Conservation (phyloP, 1,140 invertebrate species). For the Himalopsyche phryganea region DNA sequence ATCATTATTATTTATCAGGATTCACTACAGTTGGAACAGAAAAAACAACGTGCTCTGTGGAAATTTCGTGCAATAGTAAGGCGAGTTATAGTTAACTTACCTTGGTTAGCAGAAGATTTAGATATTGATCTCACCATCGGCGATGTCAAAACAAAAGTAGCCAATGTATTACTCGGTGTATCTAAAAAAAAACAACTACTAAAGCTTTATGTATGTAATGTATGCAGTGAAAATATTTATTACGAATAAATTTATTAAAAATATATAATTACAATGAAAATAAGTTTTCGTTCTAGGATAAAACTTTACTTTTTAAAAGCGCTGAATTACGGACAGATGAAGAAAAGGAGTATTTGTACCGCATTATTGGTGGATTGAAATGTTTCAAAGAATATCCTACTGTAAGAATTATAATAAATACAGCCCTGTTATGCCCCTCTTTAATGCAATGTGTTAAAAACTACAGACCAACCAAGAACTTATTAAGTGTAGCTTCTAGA, state of each 20-base stretch:
- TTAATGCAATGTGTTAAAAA: no score
- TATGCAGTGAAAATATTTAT: not conserved
- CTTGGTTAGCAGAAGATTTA: conserved; percentile 55
- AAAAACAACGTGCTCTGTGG: conserved; percentile 49
- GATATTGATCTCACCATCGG: conserved; percentile 44
- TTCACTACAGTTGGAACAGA: conserved; percentile 41
- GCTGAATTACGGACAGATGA: conserved; percentile 49
- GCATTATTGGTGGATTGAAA: conserved; percentile 54
- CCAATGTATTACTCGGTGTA: conserved; percentile 48
- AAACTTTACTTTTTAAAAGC: conserved; percentile 49
- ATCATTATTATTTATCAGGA: conserved; percentile 38
- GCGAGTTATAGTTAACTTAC: conserved; percentile 52
- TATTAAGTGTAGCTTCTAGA: no score
- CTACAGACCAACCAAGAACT: no score
- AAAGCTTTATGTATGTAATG: conserved; percentile 43
- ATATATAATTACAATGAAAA: not conserved
- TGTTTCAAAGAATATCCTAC: conserved; percentile 56
- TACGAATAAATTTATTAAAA: not conserved
- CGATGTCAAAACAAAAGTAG: conserved; percentile 52
- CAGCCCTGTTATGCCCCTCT: no score
- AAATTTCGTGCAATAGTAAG: conserved; percentile 55
- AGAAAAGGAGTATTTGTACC: conserved; percentile 52
- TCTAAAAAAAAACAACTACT: conserved; percentile 52
- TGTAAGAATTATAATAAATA: conserved; percentile 36
- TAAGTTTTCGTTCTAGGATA: conserved; percentile 41